Base-by-base conservation (phyloP, 2,888 invertebrate species). In the Ditula angustiorana region DNA sequence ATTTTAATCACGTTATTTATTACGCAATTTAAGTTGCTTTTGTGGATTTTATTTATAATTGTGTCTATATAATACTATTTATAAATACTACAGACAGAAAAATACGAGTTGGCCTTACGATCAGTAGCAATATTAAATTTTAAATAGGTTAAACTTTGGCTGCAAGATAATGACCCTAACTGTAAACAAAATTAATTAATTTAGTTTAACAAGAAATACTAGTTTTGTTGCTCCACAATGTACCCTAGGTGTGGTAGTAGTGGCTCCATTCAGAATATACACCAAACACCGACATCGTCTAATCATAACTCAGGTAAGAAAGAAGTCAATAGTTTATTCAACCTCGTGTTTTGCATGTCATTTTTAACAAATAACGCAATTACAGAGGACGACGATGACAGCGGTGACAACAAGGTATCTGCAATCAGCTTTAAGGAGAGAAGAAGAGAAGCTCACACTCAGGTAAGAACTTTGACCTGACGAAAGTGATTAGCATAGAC, bases 361-460 rank as follows among this genome's bases (percentile, higher is more conserved):
- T 50, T 37, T 56, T 44, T 53, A 21, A 26, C 24, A 30, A 49
- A 23, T 44, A 59, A 64, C 47, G 37, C 10, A 50, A 65, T 79
- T 86, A 10, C 75, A 94, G 94, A 94, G 74, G 94, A 94, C 76
- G 95, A 95, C 84, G 95, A 95, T 78, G 94, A 94, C 69, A 94
- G 94, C 73, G 94, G 94, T 47, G 94, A 94, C 75, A 94, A 93
- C 73, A 93, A 91, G 75, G 88, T 92, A 23, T 92, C 94, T 67
- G 89, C 97, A 1, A 88, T 97, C 65, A 98, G 96, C 80, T 99
- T 98, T 85, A 99, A 98, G 84, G 98, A 99, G 80, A 94, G 99
- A 35, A 94, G 99, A 60, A 94, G 99, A 68, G 98, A 99, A 86
- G 99, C 99, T 4, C 99, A 99, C 82, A 99, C 99, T 0, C 95